Conservation (phyloP, 2,113 vertebrate genomes). For the Cichladusa arquata region DNA sequence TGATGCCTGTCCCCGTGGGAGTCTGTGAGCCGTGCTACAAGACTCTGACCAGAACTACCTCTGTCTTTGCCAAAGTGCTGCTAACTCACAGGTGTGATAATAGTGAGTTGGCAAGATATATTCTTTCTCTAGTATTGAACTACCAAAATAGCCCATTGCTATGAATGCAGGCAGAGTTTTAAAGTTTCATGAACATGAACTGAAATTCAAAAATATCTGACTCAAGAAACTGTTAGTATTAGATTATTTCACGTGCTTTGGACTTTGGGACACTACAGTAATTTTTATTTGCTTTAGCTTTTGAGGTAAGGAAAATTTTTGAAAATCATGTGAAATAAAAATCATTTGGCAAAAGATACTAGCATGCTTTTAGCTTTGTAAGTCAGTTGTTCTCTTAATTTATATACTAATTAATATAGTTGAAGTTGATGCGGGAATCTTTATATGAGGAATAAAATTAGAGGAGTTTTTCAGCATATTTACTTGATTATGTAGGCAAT, state of each 20-base stretch:
- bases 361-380: not conserved
- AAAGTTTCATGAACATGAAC: not conserved
- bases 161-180: not conserved
- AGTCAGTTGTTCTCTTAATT: not conserved
- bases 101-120: not conserved
- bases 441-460: not conserved
- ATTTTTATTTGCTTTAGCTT: not conserved
- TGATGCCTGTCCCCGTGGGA: accelerated
- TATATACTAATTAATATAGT: not conserved
- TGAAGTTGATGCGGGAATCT: not conserved
- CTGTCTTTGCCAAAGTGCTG: not conserved
- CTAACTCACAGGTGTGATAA: not conserved
- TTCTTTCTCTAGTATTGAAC: not conserved
- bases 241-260: not conserved
- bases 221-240: not conserved
- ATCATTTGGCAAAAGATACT: not conserved
- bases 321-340: not conserved
- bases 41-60: not conserved
- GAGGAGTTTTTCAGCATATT: not conserved
- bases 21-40: accelerated
- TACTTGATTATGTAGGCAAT: not conserved
- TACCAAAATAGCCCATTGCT: not conserved
- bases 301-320: not conserved
- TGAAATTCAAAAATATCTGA: not conserved
- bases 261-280: not conserved